phyloP scores from a whole-genome alignment of 2,888 invertebrate genomes.

The Acleris cristana region DNA sequence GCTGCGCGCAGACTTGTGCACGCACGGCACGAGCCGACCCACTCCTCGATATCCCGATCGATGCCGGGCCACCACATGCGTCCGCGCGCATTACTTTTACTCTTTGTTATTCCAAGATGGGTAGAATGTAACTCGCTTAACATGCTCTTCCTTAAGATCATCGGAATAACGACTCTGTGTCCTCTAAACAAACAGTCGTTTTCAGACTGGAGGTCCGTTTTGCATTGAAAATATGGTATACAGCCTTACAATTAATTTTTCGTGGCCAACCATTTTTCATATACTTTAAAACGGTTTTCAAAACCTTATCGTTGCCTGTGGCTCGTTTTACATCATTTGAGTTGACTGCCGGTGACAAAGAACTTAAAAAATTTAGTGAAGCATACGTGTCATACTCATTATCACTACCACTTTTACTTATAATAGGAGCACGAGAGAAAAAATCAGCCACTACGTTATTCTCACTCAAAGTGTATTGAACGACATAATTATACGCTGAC shows the following conservation, averaged over 20 bases:
- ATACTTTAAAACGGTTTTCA: conserved; percentile 1
- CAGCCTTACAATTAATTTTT: conserved; percentile 1
- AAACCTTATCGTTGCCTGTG: neutral
- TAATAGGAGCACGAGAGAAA: too few relatives aligned
- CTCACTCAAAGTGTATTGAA: too few relatives aligned
- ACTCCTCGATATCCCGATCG: conserved; percentile 35
- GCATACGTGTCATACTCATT: neutral
- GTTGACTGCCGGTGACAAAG: neutral
- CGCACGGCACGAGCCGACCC: neutral
- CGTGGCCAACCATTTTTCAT: neutral
- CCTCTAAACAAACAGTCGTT: neutral
- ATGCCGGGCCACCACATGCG: conserved; percentile 44
- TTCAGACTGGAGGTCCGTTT: neutral
- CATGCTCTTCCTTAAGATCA: neutral
- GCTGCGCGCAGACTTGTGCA: conserved; percentile 31
- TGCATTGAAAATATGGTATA: conserved; percentile 8
- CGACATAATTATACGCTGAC: too few relatives aligned
- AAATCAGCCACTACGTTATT: too few relatives aligned
- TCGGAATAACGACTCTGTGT: conserved; percentile 4
- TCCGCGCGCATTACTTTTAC: conserved; percentile 40
- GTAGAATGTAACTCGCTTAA: conserved; percentile 2
- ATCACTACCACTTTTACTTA: neutral
- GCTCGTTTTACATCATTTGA: neutral
- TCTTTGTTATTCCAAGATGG: conserved; percentile 35
- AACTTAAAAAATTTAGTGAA: neutral